Evolutionary conservation across 2,113 vertebrate genomes (phyloP).

Genomic region (Nothoprocta pentlandii): DNA sequence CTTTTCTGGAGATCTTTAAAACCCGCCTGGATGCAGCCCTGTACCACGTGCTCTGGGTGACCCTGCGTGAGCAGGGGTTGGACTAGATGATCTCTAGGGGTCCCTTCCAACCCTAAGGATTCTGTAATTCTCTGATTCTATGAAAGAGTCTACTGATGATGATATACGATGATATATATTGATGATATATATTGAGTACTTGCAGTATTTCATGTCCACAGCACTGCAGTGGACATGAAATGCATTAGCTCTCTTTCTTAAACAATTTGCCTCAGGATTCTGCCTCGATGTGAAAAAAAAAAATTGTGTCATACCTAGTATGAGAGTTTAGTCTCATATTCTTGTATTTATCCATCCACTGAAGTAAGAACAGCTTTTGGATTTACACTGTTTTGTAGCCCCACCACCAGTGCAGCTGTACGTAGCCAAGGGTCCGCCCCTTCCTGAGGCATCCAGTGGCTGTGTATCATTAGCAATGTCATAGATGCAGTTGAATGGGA

Average conservation of each 20-base stretch:
- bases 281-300: neutral
- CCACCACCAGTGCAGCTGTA: neutral
- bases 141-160: neutral
- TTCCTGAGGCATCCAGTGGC: neutral
- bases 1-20: no score
- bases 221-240: neutral
- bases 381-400: neutral
- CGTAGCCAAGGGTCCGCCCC: neutral
- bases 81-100: no score
- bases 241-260: neutral
- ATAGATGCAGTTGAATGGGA: neutral
- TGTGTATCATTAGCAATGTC: neutral
- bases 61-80: no score
- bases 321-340: neutral
- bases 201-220: neutral
- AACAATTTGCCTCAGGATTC: neutral
- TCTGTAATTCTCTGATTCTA: no score
- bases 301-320: rapidly evolving
- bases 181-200: neutral
- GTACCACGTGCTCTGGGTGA: no score
- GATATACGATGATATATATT: neutral
- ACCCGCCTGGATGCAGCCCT: no score
- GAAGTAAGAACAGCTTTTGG: neutral
- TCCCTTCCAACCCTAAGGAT: no score
- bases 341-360: neutral